Evolutionary conservation across 1,140 invertebrate species (phyloP), one percentile per base, ranked within the genome.

Genomic region (Tribolium madens): DNA sequence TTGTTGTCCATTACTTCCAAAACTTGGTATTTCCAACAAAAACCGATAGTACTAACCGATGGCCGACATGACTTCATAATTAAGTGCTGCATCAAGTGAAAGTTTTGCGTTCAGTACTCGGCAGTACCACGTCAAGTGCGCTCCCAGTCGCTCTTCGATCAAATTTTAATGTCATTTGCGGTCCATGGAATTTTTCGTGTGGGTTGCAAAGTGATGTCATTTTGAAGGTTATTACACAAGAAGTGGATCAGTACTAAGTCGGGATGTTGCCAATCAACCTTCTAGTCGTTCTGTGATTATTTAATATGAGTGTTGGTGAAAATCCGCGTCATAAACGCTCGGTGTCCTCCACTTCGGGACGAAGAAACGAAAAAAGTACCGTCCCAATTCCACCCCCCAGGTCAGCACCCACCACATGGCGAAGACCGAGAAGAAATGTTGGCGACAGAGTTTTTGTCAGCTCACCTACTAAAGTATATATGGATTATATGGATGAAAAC

Each of bases 371-470:
- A 9, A 46, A 31, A 36, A 21, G 69, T 78, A 69, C 47, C 21
- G 15, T 21, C 17, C 83, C 82, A 17, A 33, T 79, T 21, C 83
- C 83, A 36, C 81, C 84, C 2, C 80, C 82, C 14, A 78, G 82
- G 47, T 82, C 83, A 1, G 79, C 81, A 10, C 80, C 83, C 0
- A 79, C 79, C 4, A 83, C 81, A 1, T 78, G 81, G 21, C 74
- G 84, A 18, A 80, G 81, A 76, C 81, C 78, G 0, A 50, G 81
- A 6, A 47, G 77, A 14, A 79, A 85, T 68, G 81, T 85, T 14
- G 85, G 81, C 6, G 85, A 86, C 76, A 75, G 60, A 13, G 84
- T 86, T 6, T 82, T 71, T 48, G 79, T 86, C 3, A 80, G 83
- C 13, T 85, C 83, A 0, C 72, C 82, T 7, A 82, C 84, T 3